Percentiles rank a stretch among this genome's conserved stretches.
Evolutionary conservation across 2,113 vertebrate genomes (phyloP).

Genomic region (Chloropsis hardwickii): DNA sequence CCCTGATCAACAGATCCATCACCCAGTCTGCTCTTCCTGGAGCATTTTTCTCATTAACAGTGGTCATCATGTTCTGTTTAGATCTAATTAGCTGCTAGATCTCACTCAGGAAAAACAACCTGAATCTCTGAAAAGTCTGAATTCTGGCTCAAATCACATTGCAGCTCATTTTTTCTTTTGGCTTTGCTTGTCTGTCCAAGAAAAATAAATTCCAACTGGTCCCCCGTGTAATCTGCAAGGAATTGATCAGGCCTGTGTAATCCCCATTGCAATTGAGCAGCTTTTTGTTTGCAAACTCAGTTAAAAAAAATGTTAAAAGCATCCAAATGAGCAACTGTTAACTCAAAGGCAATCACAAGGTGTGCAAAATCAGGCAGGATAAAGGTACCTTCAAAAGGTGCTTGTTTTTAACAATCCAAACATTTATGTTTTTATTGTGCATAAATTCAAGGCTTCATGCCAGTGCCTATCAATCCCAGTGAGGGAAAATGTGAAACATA

Average conservation of each 20-base stretch:
- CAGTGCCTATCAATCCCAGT: neutral
- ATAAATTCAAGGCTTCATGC: neutral
- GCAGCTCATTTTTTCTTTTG: neutral
- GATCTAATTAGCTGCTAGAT: neutral
- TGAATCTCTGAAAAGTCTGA: neutral
- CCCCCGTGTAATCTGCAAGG: neutral
- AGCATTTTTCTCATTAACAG: constrained; percentile 28
- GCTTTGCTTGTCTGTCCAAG: neutral
- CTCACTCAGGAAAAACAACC: neutral
- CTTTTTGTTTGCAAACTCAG: neutral
- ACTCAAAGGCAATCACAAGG: neutral
- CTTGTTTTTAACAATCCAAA: neutral
- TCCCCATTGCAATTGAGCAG: neutral
- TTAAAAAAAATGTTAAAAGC: neutral
- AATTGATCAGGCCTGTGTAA: neutral
- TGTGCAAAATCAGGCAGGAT: neutral
- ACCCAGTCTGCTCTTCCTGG: neutral
- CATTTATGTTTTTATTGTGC: neutral
- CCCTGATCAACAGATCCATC: constrained; percentile 25
- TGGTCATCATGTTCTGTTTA: constrained; percentile 21
- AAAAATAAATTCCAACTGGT: neutral
- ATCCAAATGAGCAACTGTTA: neutral
- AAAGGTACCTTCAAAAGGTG: neutral
- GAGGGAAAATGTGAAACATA: neutral
- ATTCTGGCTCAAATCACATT: neutral